Conservation (phyloP, 1,140 invertebrate genomes). For the Ectropis grisescens region DNA sequence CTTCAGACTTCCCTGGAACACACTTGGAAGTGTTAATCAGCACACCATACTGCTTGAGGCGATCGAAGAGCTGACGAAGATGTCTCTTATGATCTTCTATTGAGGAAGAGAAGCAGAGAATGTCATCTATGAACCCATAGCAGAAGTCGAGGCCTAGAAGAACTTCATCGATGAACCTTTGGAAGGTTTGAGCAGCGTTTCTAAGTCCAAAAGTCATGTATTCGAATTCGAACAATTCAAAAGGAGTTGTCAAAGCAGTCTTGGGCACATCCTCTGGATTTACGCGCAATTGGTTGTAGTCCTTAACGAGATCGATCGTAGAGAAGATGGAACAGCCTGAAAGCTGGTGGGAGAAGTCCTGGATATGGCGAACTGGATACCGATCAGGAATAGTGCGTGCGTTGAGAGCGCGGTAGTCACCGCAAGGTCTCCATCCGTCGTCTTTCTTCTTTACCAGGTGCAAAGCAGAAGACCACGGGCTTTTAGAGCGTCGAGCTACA, state of each 20-base stretch:
- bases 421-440: constrained; percentile 3
- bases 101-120: constrained; percentile 50
- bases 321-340: constrained; percentile 3
- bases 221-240: too few relatives aligned
- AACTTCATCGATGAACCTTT: constrained; percentile 58
- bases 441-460: too few relatives aligned
- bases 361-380: constrained; percentile 5
- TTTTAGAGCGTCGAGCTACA: too few relatives aligned
- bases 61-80: background rate
- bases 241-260: background rate
- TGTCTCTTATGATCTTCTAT: constrained; percentile 9
- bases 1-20: background rate
- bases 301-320: constrained; percentile 4
- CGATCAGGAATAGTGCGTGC: constrained; percentile 6
- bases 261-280: constrained; percentile 1
- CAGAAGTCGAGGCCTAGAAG: constrained; percentile 30
- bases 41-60: constrained; percentile 2
- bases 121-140: constrained; percentile 67
- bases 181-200: constrained; percentile 41
- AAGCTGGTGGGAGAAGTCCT: constrained; percentile 4
- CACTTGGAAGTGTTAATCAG: constrained; percentile 6
- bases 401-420: constrained; percentile 6
- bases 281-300: constrained; percentile 4
- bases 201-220: constrained; percentile 3
- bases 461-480: too few relatives aligned